Base-by-base conservation (phyloP, 2,797 vertebrate genomes). In the Tokudaia muenninki region DNA sequence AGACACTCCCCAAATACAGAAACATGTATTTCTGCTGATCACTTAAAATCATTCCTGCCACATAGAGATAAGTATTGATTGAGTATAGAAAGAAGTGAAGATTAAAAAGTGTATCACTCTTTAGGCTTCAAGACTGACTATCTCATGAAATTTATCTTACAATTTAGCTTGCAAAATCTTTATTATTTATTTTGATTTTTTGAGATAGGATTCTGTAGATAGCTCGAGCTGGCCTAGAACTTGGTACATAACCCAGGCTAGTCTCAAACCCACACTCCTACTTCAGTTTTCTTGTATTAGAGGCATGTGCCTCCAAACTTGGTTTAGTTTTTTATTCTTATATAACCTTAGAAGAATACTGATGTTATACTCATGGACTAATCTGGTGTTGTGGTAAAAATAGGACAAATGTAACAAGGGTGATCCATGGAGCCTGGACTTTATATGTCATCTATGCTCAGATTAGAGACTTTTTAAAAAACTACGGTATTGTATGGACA, bases 121-220 rank as follows among this genome's bases (percentile, higher is more conserved):
- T 75, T 92, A 77, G 44, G 44, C 24, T 44, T 44, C 24, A 74
- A 81, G 12, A 72, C 55, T 78, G 26, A 87, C 26, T 41, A 37
- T 55, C 65, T 95, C 37, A 86, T 89, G 47, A n/a, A 94, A 96
- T 63, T 87, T 80, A 77, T 52, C 72, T 90, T 67, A 72, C 75
- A 78, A 67, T 6, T 80, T 87, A 55, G 61, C 81, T 91, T 77
- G 57, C 55, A 91, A 84, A 65, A 31, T 63, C 44, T 61, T 9
- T 61, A 29, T 21, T 12, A 22, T 84, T 84, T 65, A 50, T 34
- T 84, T 86, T 65, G 4, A 13, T 34, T 63, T 65, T 83, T 61
- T 44, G 4, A 50, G 5, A 50, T 67, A 84, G 16, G 10, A 16
- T 47, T 67, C 31, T 67, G 65, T 67, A 34, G 65, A 34, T 67